These are phyloP conservation scores for Abramis brama DNA, from an alignment of 2,113 vertebrate genomes.

Conservation along the genomic window DNA sequence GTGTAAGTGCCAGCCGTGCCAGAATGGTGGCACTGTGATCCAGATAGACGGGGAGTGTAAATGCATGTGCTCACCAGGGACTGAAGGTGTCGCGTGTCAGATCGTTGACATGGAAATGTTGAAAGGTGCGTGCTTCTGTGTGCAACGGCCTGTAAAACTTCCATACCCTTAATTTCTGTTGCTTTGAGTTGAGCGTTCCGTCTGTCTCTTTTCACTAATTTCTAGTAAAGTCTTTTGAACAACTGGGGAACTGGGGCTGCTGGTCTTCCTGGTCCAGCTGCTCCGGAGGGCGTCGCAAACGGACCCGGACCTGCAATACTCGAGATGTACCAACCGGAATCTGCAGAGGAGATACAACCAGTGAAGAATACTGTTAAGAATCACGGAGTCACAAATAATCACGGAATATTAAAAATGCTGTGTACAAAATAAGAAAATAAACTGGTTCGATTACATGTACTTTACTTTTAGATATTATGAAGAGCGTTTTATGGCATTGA, in stretches of 20 bases:
- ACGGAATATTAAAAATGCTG: not conserved
- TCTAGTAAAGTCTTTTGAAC: slow-evolving; percentile 44
- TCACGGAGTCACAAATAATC: not conserved
- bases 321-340: slow-evolving; percentile 57
- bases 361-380: slow-evolving; percentile 70
- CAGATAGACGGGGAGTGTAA: slow-evolving; percentile 83
- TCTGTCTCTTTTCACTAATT: not conserved
- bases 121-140: slow-evolving; percentile 66
- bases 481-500: not conserved
- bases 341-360: slow-evolving; percentile 73
- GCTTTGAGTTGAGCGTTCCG: not conserved
- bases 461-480: not conserved
- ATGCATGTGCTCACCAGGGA: slow-evolving; percentile 78
- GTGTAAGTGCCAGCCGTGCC: slow-evolving; percentile 85
- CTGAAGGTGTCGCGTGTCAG: slow-evolving; percentile 82
- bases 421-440: not conserved
- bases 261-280: slow-evolving; percentile 78
- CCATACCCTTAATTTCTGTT: not conserved
- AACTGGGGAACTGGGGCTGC: slow-evolving; percentile 80
- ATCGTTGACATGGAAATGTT: slow-evolving; percentile 55
- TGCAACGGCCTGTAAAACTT: not conserved
- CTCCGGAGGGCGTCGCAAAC: slow-evolving; percentile 58
- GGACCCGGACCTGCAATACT: slow-evolving; percentile 74
- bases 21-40: slow-evolving; percentile 81
- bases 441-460: not conserved